Conservation (phyloP, 2,797 vertebrate species). For the Columba guinea region DNA sequence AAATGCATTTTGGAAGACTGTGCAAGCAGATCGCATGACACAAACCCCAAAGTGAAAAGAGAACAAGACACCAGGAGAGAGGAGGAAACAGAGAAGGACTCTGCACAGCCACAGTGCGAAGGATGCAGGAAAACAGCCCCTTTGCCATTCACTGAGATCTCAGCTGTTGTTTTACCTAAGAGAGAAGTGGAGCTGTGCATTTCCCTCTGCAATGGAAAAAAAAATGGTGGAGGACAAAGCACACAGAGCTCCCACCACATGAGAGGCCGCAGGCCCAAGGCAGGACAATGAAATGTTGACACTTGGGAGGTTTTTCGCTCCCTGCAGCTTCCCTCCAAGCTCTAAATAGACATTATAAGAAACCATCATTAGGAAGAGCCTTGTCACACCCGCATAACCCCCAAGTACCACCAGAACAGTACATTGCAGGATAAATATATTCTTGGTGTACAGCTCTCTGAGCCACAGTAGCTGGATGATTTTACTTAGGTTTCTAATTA, state of each 20-base stretch:
- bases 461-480: not conserved
- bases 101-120: not conserved
- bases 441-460: not conserved
- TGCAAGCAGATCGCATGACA: accelerated
- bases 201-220: not conserved
- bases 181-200: not conserved
- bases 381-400: not conserved
- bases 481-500: not conserved
- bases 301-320: not conserved
- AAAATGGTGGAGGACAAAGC: not conserved
- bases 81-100: not conserved
- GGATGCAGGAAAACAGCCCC: not conserved
- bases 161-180: not conserved
- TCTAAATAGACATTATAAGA: not conserved
- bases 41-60: not conserved
- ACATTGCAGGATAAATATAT: not conserved
- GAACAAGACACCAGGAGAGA: accelerated
- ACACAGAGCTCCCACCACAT: accelerated
- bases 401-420: accelerated
- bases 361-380: not conserved
- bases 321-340: not conserved
- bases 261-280: not conserved
- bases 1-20: not conserved
- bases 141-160: not conserved
- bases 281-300: not conserved